Base-by-base conservation (phyloP, 2,888 invertebrate genomes). In the Seira ritae region DNA sequence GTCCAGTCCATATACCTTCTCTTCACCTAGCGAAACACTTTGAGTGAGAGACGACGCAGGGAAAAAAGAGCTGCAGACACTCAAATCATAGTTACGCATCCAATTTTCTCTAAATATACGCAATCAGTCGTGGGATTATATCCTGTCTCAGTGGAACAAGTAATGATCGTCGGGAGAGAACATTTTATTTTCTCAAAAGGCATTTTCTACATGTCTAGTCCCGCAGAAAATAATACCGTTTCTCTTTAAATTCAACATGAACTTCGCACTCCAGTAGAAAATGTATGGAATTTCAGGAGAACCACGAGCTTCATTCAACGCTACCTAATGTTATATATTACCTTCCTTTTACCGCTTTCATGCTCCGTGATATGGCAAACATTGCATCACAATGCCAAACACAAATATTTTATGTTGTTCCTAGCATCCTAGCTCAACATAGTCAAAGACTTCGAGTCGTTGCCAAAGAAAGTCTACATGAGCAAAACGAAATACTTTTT, bases 41-140 rank as follows among this genome's bases (percentile, higher is more conserved):
- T 31, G 31, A 31, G 55, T 8, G 55, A 55, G 55, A 12, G 55
- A 55, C 55, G 55, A 55, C 55, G 55, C 15, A 20, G n/a, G 1
- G 55, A 22, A 17, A 15, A 31, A 72, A 72, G 60, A 72, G 22
- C 10, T 65, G 73, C 73, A 73, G 65, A 65, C 73, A 66, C 22
- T 20, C 17, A 72, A 72, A 72, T 72, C 55, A 79, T 72, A 72
- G 66, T 55, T 66, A 80, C 19, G 68, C 72, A 65, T 78, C 66
- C 50, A 80, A 80, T 80, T 73, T 80, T 55, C 68, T 80, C 55
- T 80, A 80, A 72, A 42, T 80, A 73, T 73, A 68, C 73, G 80
- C 69, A 80, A 80, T 80, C 74, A 74, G 23, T 74, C 62, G 37
- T 12, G 24, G 80, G 74, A 74, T 74, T 74, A 74, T 70, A 65